Evolutionary conservation across 2,113 vertebrate species (phyloP).

Genomic region (Oceanites oceanicus): DNA sequence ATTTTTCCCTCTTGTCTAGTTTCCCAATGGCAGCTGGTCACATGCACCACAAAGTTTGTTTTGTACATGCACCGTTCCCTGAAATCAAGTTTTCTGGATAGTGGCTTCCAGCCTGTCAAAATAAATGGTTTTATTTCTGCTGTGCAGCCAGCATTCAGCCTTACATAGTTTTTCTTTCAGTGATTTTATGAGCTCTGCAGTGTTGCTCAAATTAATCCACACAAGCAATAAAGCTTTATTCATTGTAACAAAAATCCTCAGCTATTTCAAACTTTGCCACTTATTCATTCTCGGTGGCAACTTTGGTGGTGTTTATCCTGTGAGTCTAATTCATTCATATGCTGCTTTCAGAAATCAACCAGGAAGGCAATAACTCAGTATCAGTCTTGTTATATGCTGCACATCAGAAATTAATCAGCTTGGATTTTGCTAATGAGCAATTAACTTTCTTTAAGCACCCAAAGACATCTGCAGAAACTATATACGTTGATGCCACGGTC

Average conservation of each 20-base stretch:
- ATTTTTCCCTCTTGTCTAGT: background rate
- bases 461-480: background rate
- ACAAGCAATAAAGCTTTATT: background rate
- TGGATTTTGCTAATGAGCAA: conserved; percentile 18
- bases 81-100: conserved; percentile 36
- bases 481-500: accelerated
- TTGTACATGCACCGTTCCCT: background rate
- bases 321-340: background rate
- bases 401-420: background rate
- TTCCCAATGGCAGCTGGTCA: background rate
- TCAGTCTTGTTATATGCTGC: background rate
- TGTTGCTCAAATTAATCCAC: background rate
- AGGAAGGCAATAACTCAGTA: background rate
- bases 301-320: background rate
- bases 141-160: background rate
- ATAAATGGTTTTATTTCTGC: conserved; percentile 9
- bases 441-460: background rate
- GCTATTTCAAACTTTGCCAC: background rate
- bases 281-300: background rate
- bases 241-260: background rate
- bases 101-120: conserved; percentile 6
- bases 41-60: background rate
- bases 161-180: background rate
- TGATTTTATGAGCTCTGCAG: conserved; percentile 5
- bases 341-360: background rate